Percentiles rank a stretch among this genome's conserved stretches.
These are phyloP conservation scores for Micrastur ruficollis DNA, from an alignment of 2,797 vertebrate genomes.

Conservation along the genomic window DNA sequence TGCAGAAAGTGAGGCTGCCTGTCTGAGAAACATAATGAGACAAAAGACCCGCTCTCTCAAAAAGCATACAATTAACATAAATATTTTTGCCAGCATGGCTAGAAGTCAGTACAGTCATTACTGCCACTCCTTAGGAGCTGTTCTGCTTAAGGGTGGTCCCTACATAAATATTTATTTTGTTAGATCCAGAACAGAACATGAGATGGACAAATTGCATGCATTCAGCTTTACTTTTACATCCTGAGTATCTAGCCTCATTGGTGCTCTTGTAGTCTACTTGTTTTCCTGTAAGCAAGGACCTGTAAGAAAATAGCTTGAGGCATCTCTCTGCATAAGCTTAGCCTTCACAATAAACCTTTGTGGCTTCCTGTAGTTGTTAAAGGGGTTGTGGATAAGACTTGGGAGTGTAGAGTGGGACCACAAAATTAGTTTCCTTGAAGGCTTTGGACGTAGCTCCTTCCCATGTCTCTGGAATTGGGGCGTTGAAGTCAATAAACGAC, in stretches of 20 bases:
- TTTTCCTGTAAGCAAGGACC: not conserved
- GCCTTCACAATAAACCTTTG: accelerated
- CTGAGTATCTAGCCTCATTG: not conserved
- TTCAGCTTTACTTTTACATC: not conserved
- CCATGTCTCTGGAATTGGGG: not conserved
- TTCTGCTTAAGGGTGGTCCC: conserved; percentile 58
- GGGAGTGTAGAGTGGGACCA: not conserved
- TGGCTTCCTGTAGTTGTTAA: not conserved
- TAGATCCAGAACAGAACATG: conserved; percentile 21
- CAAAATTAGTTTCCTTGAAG: not conserved
- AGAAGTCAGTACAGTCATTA: conserved; percentile 31
- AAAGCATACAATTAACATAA: conserved; percentile 34
- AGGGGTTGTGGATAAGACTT: not conserved
- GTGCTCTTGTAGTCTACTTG: not conserved
- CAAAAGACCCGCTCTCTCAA: not conserved
- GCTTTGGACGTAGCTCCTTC: not conserved
- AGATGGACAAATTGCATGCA: conserved; percentile 2
- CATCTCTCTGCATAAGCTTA: not conserved
- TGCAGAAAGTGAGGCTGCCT: not conserved
- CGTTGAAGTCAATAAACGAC: accelerated
- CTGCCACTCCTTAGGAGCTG: conserved; percentile 45
- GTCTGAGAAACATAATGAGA: not conserved
- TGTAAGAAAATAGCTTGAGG: not conserved
- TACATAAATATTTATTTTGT: conserved; percentile 73
- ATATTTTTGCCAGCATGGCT: conserved; percentile 54